Evolutionary conservation across 2,113 vertebrate species (phyloP).

Genomic region (Uropsilus gracilis): DNA sequence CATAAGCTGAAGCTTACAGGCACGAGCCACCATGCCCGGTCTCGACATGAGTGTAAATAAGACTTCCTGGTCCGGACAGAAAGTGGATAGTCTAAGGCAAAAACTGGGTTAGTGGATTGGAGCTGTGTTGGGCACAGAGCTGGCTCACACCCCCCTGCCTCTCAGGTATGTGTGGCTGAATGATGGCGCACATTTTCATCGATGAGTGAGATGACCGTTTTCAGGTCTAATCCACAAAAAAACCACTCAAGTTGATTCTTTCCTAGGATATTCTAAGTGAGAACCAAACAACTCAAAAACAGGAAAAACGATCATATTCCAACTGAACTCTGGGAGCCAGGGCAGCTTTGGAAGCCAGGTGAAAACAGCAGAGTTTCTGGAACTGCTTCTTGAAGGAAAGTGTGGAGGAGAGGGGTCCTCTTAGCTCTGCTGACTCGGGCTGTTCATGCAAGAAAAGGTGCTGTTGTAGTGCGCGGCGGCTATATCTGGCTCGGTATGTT

Average conservation of each 20-base stretch:
- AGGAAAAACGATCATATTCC: not conserved
- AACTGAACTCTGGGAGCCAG: not conserved
- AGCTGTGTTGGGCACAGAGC: not conserved
- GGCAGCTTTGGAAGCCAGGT: not conserved
- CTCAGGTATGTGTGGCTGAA: not conserved
- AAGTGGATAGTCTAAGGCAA: too few species aligned
- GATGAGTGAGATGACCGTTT: not conserved
- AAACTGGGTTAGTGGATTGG: not conserved
- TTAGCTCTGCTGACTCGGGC: not conserved
- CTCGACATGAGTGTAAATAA: too few species aligned
- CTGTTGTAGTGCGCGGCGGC: not conserved
- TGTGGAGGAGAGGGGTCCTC: not conserved
- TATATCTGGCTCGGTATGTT: not conserved
- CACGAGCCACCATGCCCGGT: too few species aligned
- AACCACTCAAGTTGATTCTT: not conserved
- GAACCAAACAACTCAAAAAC: too few species aligned
- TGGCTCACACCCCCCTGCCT: too few species aligned
- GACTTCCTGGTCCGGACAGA: too few species aligned
- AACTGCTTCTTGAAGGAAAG: not conserved
- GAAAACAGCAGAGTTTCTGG: not conserved
- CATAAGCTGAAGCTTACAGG: too few species aligned
- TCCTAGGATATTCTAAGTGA: not conserved
- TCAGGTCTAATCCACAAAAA: too few species aligned
- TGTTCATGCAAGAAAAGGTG: not conserved
- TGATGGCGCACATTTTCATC: too few species aligned